Evolutionary conservation across 2,797 vertebrate genomes (phyloP).

Genomic region (Sternarchorhynchus goeldii): DNA sequence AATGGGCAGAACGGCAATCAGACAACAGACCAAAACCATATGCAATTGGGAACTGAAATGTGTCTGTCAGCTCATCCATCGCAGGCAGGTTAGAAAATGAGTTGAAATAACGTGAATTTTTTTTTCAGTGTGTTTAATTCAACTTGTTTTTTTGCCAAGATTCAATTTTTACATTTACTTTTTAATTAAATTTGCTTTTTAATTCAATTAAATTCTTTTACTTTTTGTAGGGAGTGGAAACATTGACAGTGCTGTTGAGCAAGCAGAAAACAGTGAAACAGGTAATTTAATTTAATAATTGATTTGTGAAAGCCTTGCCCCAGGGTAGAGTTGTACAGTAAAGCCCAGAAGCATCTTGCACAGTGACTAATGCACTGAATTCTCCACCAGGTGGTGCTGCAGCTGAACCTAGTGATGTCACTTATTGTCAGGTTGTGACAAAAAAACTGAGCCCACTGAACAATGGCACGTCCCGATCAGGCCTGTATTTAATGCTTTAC

Average conservation of each 20-base stretch:
- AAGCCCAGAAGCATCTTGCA: background rate
- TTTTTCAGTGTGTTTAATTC: too few species aligned
- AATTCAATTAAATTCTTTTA: background rate
- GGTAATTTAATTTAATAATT: background rate
- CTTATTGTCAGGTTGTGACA: background rate
- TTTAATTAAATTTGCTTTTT: background rate
- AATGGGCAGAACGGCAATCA: conserved; percentile 6
- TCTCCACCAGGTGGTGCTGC: background rate
- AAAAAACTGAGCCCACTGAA: background rate
- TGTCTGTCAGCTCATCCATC: background rate
- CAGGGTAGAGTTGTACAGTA: too few species aligned
- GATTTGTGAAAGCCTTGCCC: too few species aligned
- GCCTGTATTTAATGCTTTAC: too few species aligned
- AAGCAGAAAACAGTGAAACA: background rate
- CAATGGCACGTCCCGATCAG: background rate
- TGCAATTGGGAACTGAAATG: background rate
- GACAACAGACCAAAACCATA: background rate
- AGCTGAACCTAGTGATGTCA: background rate
- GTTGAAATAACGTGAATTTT: too few species aligned
- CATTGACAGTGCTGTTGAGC: background rate
- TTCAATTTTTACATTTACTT: background rate
- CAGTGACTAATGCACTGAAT: background rate
- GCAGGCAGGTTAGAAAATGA: background rate
- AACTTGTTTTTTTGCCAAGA: too few species aligned
- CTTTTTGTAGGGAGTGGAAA: background rate